Evolutionary conservation across 2,797 vertebrate species (phyloP), one percentile per base, ranked within the genome.

Genomic region (Glyptemys insculpta): DNA sequence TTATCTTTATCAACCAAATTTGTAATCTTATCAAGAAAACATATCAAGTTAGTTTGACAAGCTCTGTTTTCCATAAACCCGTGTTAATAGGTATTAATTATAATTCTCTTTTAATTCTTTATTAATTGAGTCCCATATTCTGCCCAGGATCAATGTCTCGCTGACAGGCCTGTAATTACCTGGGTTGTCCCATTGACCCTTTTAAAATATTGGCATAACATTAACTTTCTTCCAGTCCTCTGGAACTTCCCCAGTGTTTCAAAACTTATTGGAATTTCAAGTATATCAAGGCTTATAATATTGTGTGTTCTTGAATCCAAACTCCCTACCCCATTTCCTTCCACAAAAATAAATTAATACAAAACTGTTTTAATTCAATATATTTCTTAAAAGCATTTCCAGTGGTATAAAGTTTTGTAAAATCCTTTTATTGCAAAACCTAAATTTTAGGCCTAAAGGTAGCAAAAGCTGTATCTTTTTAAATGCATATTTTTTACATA

Each of bases 331-430:
- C 89, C 96, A 97, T 97, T 97, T 97, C 94, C 95, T 94, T 96
- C 97, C 93, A 62, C 96, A 97, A 97, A 97, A 97, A 97, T 97
- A 97, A 95, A 68, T 68, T 10, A 68, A 95, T 91, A 94, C 62
- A 94, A 97, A 97, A 25, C 94, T 97, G 96, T 95, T 93, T 95
- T 96, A 97, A 97, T 97, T 97, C 94, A 97, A 96, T 97, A 97
- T 97, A 96, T 96, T 96, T 92, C 96, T 97, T 96, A 96, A 94
- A 97, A 97, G 94, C 86, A 97, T 90, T 96, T 97, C 97, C 96
- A 97, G 84, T 92, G 84, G 93, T 85, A 90, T 86, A 95, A 97
- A 96, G 94, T 91, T 96, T 97, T 96, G 85, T 97, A 95, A 88
- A 96, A 94, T 92, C 3, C 89, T 97, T 96, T 96, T 97, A 96